phyloP scores from a whole-genome alignment of 2,113 vertebrate genomes.

The Brienomyrus longianalis region DNA sequence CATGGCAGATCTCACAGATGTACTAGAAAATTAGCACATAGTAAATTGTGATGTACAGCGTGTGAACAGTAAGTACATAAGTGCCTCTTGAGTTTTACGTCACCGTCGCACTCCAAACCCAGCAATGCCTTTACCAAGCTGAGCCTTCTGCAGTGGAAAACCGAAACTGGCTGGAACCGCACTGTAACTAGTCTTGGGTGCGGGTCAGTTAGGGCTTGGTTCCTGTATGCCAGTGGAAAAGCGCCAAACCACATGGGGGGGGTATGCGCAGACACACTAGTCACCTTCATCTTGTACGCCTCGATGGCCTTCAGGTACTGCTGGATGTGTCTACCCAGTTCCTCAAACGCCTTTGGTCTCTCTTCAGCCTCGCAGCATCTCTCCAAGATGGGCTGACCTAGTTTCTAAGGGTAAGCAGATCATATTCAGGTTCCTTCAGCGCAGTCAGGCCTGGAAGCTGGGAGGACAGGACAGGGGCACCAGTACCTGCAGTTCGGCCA shows the following conservation, averaged over 20 bases:
- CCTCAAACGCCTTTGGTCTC: conserved; percentile 91
- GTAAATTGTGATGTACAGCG: neutral
- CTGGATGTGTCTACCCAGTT: conserved; percentile 88
- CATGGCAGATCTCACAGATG: neutral
- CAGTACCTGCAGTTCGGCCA: conserved; percentile 80
- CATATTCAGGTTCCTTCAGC: neutral
- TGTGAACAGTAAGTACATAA: neutral
- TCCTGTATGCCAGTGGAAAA: neutral
- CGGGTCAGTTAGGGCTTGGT: neutral
- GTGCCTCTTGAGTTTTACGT: neutral
- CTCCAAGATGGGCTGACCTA: conserved; percentile 85
- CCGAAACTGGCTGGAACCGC: neutral
- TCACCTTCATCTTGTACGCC: conserved; percentile 89
- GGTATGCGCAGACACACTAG: neutral
- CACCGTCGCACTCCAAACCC: neutral
- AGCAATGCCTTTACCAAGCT: neutral
- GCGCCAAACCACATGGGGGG: no score
- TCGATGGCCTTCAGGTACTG: conserved; percentile 91
- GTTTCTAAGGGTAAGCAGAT: conserved; percentile 52
- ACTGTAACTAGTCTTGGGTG: neutral
- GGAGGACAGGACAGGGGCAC: neutral
- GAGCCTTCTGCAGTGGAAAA: neutral
- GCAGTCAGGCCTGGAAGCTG: neutral
- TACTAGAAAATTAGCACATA: neutral
- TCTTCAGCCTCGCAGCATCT: conserved; percentile 83